A percentile compares a stretch with the other conserved stretches of the same genome.
These are phyloP conservation scores for Ptiloglossa arizonensis DNA, from an alignment of 1,140 invertebrate genomes.

Conservation along the genomic window DNA sequence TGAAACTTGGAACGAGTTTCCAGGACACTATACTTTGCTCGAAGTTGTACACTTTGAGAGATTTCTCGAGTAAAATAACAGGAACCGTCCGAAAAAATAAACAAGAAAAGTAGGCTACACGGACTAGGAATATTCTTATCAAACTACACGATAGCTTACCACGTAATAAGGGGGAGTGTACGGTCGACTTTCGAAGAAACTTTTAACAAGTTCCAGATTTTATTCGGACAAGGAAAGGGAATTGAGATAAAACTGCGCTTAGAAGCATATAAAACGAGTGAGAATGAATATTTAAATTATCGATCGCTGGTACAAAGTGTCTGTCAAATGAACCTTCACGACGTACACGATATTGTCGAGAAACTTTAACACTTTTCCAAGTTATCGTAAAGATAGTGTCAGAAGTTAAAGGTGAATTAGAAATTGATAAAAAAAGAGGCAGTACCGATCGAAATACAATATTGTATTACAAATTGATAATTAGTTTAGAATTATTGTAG, in stretches of 20 bases:
- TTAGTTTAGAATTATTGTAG: too few relatives aligned
- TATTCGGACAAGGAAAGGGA: neutral
- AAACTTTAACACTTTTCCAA: neutral
- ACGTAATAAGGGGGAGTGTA: slow-evolving; percentile 14
- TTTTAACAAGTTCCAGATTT: slow-evolving; percentile 26
- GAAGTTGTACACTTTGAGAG: neutral
- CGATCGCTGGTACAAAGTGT: neutral
- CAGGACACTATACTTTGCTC: neutral
- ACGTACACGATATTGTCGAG: neutral
- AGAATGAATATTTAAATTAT: neutral
- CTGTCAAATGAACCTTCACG: neutral
- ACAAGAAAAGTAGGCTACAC: neutral
- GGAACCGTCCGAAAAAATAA: neutral
- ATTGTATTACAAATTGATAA: too few relatives aligned
- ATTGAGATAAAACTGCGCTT: neutral
- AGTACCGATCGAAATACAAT: too few relatives aligned
- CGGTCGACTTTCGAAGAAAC: slow-evolving; percentile 1
- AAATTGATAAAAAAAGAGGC: too few relatives aligned
- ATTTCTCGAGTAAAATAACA: neutral
- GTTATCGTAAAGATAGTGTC: too few relatives aligned
- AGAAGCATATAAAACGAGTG: neutral
- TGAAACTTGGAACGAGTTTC: slow-evolving; percentile 21
- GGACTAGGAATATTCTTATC: neutral
- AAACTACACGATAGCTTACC: slow-evolving; percentile 6
- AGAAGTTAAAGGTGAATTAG: too few relatives aligned